Evolutionary conservation across 2,888 invertebrate genomes (phyloP).

Genomic region (Dorcus hopei): DNA sequence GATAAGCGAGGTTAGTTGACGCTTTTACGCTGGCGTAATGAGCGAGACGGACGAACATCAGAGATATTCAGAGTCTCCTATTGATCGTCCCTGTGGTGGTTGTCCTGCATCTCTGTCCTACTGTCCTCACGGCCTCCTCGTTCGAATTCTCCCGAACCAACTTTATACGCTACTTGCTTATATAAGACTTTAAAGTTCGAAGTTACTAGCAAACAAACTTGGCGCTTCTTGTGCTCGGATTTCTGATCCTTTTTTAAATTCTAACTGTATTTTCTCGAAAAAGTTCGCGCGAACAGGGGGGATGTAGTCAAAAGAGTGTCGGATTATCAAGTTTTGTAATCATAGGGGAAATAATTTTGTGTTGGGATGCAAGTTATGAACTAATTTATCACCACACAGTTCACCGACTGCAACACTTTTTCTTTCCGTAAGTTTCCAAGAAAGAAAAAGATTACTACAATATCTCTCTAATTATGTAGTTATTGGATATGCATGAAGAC

Average conservation of each 20-base stretch:
- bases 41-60: conserved; percentile 32
- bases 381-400: too few species aligned
- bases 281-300: background rate
- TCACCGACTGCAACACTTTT: too few species aligned
- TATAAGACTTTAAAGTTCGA: background rate
- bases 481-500: too few species aligned
- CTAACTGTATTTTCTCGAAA: background rate
- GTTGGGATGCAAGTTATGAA: too few species aligned
- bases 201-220: background rate
- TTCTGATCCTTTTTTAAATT: background rate
- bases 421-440: too few species aligned
- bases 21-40: conserved; percentile 26
- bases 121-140: conserved; percentile 11
- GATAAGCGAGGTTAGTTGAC: conserved; percentile 13
- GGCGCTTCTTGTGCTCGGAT: background rate
- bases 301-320: too few species aligned
- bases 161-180: background rate
- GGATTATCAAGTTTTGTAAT: too few species aligned
- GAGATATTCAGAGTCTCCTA: conserved; percentile 19
- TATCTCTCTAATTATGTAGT: too few species aligned
- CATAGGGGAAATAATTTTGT: too few species aligned
- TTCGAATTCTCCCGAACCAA: conserved; percentile 1
- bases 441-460: too few species aligned
- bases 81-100: conserved; percentile 17
- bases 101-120: conserved; percentile 21